A percentile compares a stretch with the other conserved stretches of the same genome.
phyloP scores from a whole-genome alignment of 2,888 invertebrate species.

The Nezara viridula region DNA sequence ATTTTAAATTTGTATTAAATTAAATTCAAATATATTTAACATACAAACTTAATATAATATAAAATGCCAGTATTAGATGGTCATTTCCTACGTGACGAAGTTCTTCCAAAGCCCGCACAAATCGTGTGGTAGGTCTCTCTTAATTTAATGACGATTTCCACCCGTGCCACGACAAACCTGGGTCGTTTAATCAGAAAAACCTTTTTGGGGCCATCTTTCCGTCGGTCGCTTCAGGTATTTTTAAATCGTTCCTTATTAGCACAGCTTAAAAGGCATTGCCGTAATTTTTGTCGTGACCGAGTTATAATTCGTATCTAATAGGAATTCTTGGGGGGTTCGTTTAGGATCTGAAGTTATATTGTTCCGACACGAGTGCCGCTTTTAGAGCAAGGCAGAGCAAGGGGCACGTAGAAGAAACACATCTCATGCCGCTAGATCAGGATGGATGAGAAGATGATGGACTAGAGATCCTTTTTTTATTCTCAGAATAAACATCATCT shows the following conservation, averaged over 20 bases:
- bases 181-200: slow-evolving; percentile 3
- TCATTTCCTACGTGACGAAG: background rate
- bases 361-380: background rate
- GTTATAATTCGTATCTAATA: slow-evolving; percentile 40
- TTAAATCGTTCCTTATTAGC: slow-evolving; percentile 10
- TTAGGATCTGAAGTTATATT: slow-evolving; percentile 2
- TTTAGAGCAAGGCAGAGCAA: background rate
- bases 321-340: slow-evolving; percentile 10
- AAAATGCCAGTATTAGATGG: background rate
- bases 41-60: too few relatives aligned
- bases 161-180: background rate
- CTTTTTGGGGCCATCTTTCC: background rate
- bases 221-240: slow-evolving; percentile 19
- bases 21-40: too few relatives aligned
- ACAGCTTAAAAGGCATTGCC: slow-evolving; percentile 7
- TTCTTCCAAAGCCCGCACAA: background rate
- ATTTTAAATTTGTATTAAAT: too few relatives aligned
- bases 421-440: background rate
- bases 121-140: background rate
- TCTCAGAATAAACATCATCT: background rate
- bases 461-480: too few relatives aligned
- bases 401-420: background rate
- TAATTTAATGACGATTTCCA: slow-evolving; percentile 12
- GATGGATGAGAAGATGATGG: background rate
- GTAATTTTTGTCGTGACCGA: slow-evolving; percentile 44